Percentiles rank a stretch among this genome's conserved stretches.
phyloP scores from a whole-genome alignment of 2,113 vertebrate species.

The Platichthys stellatus region DNA sequence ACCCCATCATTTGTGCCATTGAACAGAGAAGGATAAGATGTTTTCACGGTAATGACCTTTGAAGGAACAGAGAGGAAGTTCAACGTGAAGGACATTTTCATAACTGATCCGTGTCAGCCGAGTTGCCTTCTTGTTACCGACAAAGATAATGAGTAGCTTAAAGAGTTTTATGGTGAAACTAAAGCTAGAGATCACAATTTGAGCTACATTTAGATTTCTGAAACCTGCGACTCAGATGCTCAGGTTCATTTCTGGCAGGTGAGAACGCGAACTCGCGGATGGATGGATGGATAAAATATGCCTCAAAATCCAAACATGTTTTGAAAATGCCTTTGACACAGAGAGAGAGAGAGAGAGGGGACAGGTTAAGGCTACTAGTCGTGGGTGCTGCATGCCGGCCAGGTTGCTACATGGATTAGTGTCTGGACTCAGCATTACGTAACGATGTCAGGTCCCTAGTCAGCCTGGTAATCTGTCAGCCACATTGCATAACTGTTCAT shows the following conservation, averaged over 20 bases:
- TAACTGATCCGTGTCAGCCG: neutral
- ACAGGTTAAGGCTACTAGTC: slow-evolving; percentile 27
- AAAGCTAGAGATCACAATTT: too few species aligned
- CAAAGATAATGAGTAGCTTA: too few species aligned
- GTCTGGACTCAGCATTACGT: slow-evolving; percentile 64
- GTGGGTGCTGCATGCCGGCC: slow-evolving; percentile 15
- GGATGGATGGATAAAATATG: neutral
- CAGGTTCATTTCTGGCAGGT: too few species aligned
- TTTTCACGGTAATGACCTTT: neutral
- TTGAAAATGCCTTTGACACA: neutral
- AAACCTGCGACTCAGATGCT: too few species aligned
- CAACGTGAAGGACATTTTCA: neutral
- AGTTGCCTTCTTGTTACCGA: too few species aligned
- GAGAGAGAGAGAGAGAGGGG: neutral
- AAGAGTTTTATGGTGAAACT: too few species aligned
- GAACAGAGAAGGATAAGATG: neutral
- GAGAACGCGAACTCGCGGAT: too few species aligned
- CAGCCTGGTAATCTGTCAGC: slow-evolving; percentile 61
- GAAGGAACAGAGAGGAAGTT: neutral
- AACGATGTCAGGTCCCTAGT: slow-evolving; percentile 59
- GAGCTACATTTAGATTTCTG: too few species aligned
- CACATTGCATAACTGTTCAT: slow-evolving; percentile 69
- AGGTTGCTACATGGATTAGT: slow-evolving; percentile 67
- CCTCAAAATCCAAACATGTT: slow-evolving; percentile 1
- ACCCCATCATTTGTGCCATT: neutral